Conservation (phyloP, 2,888 invertebrate species). For the Drosophila niveifrons region DNA sequence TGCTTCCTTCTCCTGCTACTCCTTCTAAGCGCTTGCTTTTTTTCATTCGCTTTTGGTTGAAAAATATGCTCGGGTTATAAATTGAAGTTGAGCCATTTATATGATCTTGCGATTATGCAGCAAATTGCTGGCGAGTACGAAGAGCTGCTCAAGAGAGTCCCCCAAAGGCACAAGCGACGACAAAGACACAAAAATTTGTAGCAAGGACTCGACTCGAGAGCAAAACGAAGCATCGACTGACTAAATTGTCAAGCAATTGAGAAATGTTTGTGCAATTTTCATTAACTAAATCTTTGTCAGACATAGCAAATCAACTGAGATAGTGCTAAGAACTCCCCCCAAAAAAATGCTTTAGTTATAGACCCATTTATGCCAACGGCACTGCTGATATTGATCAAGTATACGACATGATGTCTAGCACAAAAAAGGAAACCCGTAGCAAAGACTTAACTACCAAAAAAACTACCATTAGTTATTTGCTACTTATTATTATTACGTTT, state of each 20-base stretch:
- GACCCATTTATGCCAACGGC: background rate
- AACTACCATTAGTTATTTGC: slow-evolving; percentile 24
- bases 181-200: slow-evolving; percentile 12
- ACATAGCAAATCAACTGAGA: slow-evolving; percentile 1
- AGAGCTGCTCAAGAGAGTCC: slow-evolving; percentile 9
- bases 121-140: slow-evolving; percentile 59
- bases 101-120: slow-evolving; percentile 76
- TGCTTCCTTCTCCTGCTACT: slow-evolving; percentile 12
- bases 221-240: background rate
- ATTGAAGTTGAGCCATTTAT: slow-evolving; percentile 78
- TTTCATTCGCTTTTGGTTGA: slow-evolving; percentile 27
- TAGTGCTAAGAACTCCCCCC: background rate
- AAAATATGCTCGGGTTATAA: slow-evolving; percentile 73
- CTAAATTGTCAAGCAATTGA: slow-evolving; percentile 15
- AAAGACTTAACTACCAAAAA: background rate
- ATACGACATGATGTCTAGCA: background rate
- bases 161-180: slow-evolving; percentile 7
- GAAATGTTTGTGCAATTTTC: slow-evolving; percentile 26
- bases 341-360: background rate
- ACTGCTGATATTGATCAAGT: slow-evolving; percentile 2
- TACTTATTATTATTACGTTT: slow-evolving; percentile 21
- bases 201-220: background rate
- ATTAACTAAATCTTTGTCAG: slow-evolving; percentile 22
- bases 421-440: slow-evolving; percentile 17
- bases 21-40: slow-evolving; percentile 2